Evolutionary conservation across 2,888 invertebrate genomes (phyloP).

Genomic region (Incurvaria masculella): DNA sequence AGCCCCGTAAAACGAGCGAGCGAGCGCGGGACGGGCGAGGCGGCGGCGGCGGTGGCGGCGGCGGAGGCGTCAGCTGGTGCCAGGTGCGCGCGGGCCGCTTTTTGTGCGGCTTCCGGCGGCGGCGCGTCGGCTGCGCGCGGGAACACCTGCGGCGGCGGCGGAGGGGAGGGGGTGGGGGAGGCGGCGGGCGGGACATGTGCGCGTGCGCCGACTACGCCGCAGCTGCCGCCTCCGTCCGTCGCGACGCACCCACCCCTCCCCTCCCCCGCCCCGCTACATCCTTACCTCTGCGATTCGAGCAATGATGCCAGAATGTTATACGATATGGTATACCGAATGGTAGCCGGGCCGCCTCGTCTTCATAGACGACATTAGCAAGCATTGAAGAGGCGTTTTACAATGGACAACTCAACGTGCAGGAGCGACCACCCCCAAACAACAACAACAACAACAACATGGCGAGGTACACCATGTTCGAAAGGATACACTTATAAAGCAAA

Average conservation of each 20-base stretch:
- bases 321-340: slow-evolving; percentile 6
- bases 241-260: slow-evolving; percentile 74
- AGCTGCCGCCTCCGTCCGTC: slow-evolving; percentile 4
- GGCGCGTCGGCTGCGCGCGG: slow-evolving; percentile 34
- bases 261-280: too few relatives aligned
- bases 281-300: too few relatives aligned
- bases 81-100: slow-evolving; percentile 49
- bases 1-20: too few relatives aligned
- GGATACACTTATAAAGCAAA: too few relatives aligned
- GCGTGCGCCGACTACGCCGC: too few relatives aligned
- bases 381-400: too few relatives aligned
- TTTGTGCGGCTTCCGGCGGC: slow-evolving; percentile 50
- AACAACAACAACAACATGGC: slow-evolving; percentile 1
- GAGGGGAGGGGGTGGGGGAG: slow-evolving; percentile 14
- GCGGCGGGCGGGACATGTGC: too few relatives aligned
- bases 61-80: slow-evolving; percentile 22
- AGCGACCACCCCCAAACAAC: too few relatives aligned
- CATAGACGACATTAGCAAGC: background rate
- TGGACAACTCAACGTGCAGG: slow-evolving; percentile 11
- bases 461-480: too few relatives aligned
- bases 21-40: background rate
- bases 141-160: slow-evolving; percentile 49
- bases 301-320: background rate
- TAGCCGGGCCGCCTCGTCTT: background rate
- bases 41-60: slow-evolving; percentile 5